Conservation (phyloP, 1,140 invertebrate species). For the Archivesica marissinica region DNA sequence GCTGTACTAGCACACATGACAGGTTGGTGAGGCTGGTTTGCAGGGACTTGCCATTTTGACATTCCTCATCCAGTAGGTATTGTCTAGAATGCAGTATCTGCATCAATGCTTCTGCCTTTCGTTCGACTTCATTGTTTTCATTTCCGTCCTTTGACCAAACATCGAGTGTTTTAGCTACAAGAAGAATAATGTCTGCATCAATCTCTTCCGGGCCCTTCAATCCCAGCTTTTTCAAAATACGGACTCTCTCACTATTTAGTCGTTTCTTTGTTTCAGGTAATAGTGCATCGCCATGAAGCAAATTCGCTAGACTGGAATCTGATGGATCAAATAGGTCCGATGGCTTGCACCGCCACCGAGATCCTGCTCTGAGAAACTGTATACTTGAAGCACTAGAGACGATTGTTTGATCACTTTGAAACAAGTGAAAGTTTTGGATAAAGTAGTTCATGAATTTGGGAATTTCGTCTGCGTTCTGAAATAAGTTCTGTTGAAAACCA, state of each 20-base stretch:
- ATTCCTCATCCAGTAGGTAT: not conserved
- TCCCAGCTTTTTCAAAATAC: not conserved
- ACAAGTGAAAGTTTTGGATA: not conserved
- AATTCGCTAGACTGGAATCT: not conserved
- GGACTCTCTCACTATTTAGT: not conserved
- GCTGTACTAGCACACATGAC: not conserved
- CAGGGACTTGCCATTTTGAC: not conserved
- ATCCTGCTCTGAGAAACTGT: constrained; percentile 4
- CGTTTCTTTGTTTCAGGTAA: not conserved
- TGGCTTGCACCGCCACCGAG: not conserved
- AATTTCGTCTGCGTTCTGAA: not conserved
- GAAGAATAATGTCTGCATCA: not conserved
- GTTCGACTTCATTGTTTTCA: not conserved
- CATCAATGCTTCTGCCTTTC: constrained; percentile 10
- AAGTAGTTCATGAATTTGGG: constrained; percentile 26
- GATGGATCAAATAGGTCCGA: constrained; percentile 38
- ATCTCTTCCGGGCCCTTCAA: not conserved
- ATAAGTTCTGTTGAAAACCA: not conserved
- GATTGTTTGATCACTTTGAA: not conserved
- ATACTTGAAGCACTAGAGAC: not conserved
- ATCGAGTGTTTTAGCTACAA: not conserved
- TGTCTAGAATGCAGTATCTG: not conserved
- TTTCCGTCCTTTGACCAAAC: not conserved
- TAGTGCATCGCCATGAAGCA: constrained; percentile 9
- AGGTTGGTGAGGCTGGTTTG: not conserved